Evolutionary conservation across 2,797 vertebrate species (phyloP), one percentile per base, ranked within the genome.

Genomic region (Chelon labrosus): DNA sequence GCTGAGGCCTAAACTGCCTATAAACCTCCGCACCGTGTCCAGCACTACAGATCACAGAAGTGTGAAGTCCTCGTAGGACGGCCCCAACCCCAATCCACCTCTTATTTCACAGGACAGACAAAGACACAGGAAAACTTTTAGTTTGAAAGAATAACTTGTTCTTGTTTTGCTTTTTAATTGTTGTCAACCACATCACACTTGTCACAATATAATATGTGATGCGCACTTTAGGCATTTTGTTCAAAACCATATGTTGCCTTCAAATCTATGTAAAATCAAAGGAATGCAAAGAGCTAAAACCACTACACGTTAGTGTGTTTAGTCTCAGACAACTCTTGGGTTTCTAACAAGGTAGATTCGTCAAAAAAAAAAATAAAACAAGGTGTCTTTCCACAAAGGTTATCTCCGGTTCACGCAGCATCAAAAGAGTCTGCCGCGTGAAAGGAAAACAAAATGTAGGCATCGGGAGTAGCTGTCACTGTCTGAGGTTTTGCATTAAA

Each of bases 371-470:
- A 62, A 42, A 78, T 65, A 61, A 22, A 22, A 22, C 22, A 22
- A 22, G 22, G 22, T 10, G 1, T 68, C 56, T 62, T 72, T 58
- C 35, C 44, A 52, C 27, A 79, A 69, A 81, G 82, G 79, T 85
- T 65, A 68, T 56, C 54, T 60, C 13, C 13, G 42, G 65, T 77
- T 87, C 74, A 42, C 3, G 9, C 17, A 5, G 56, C 84, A 83
- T 90, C 84, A 87, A 87, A 80, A 70, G 53, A 70, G 16, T 27
- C 53, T n/a, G 61, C 57, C 1, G 39, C 59, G 54, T 70, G 77
- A 82, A 83, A 70, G 79, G 62, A 83, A 78, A 8, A 70, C 67
- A 69, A 75, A 89, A 82, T 79, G 77, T 87, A 78, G 83, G 71
- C 78, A 62, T 79, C 54, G 38, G 42, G 68, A 59, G 47, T 42